Evolutionary conservation across 2,797 vertebrate species (phyloP).

Genomic region (Psittacula derbiana): DNA sequence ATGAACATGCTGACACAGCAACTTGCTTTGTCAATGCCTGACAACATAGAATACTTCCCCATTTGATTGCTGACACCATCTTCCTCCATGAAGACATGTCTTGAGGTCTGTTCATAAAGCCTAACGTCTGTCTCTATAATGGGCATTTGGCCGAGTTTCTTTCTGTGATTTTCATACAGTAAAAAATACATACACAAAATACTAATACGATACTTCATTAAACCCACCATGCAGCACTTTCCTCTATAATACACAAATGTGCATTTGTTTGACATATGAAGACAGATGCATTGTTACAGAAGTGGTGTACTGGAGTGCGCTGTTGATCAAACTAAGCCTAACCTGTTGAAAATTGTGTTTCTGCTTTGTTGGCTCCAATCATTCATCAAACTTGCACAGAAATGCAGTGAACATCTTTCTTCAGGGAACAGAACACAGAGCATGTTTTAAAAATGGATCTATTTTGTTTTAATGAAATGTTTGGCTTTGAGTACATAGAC

Average conservation of each 20-base stretch:
- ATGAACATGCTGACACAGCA: neutral
- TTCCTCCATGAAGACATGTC: neutral
- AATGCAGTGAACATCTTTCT: constrained; percentile 55
- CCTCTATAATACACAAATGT: neutral
- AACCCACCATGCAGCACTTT: neutral
- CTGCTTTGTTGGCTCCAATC: constrained; percentile 57
- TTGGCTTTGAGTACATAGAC: constrained; percentile 51
- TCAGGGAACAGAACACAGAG: constrained; percentile 39
- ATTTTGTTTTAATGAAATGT: constrained; percentile 72
- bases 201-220: constrained; percentile 31
- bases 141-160: neutral
- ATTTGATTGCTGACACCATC: neutral
- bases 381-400: constrained; percentile 50
- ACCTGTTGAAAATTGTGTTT: constrained; percentile 60
- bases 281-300: constrained; percentile 16
- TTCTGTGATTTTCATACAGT: neutral
- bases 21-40: neutral
- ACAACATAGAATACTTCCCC: neutral
- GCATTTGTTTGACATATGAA: constrained; percentile 26
- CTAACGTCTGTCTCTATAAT: neutral
- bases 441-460: constrained; percentile 59
- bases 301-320: neutral
- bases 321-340: constrained; percentile 51
- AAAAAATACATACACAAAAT: neutral
- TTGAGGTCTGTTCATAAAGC: neutral